These are phyloP conservation scores for Fregetta grallaria DNA, from an alignment of 2,113 vertebrate species.

Conservation along the genomic window DNA sequence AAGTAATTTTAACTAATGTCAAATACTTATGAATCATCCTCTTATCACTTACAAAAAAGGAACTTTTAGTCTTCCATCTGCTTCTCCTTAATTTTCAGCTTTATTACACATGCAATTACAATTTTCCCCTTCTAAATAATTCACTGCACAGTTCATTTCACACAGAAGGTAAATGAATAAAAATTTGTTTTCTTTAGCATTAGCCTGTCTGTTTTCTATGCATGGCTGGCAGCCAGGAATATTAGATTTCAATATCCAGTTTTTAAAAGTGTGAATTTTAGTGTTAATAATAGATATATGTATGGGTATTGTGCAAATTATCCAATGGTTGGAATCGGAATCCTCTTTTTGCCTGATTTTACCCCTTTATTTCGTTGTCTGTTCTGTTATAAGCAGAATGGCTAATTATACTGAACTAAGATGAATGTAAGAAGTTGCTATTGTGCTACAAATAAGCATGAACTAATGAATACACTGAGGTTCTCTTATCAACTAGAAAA, in stretches of 20 bases:
- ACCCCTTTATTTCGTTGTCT: neutral
- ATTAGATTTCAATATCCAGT: neutral
- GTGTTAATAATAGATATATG: neutral
- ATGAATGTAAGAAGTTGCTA: neutral
- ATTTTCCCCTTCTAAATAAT: slow-evolving; percentile 50
- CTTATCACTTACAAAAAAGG: slow-evolving; percentile 37
- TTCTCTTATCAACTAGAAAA: neutral
- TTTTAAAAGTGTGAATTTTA: neutral
- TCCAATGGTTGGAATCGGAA: neutral
- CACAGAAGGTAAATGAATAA: slow-evolving; percentile 44
- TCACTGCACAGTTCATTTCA: slow-evolving; percentile 9
- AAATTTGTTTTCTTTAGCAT: slow-evolving; percentile 34
- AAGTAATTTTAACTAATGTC: slow-evolving; percentile 52
- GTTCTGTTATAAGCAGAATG: neutral
- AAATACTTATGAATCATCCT: slow-evolving; percentile 58
- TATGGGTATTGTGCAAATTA: neutral
- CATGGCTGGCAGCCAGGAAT: neutral
- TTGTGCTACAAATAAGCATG: neutral
- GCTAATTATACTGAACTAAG: neutral
- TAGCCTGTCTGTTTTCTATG: slow-evolving; percentile 3
- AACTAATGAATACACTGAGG: neutral
- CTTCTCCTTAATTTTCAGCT: slow-evolving; percentile 49
- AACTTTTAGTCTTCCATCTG: slow-evolving; percentile 49
- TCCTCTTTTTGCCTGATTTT: neutral
- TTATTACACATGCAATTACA: slow-evolving; percentile 53